These are phyloP conservation scores for Drosophila kikkawai DNA, from an alignment of 1,140 invertebrate species.

Conservation along the genomic window DNA sequence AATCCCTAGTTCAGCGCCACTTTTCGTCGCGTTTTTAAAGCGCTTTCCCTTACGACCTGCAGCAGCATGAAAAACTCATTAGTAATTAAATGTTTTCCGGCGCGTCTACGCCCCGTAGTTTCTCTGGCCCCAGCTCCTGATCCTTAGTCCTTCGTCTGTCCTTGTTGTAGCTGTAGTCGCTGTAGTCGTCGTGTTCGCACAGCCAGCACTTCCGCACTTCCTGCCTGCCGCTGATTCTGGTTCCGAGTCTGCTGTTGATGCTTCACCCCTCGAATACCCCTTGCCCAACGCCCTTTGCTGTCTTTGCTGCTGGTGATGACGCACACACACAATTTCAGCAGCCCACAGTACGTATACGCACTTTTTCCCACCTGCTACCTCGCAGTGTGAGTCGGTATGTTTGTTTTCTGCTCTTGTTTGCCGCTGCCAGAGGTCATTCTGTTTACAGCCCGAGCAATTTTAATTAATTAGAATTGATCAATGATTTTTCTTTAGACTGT, in stretches of 20 bases:
- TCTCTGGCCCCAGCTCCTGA: conserved; percentile 38
- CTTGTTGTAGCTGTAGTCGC: conserved; percentile 48
- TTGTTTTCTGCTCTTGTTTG: conserved; percentile 13
- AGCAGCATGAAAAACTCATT: conserved; percentile 77
- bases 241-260: conserved; percentile 45
- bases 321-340: conserved; percentile 20
- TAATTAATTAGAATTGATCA: conserved; percentile 31
- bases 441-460: conserved; percentile 6
- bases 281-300: neutral
- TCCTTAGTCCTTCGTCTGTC: conserved; percentile 19
- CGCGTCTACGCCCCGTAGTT: conserved; percentile 75
- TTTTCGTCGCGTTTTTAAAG: conserved; percentile 63
- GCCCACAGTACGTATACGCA: conserved; percentile 64
- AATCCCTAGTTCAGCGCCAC: conserved; percentile 51
- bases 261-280: neutral
- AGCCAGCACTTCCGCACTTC: conserved; percentile 74
- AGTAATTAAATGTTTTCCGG: conserved; percentile 82
- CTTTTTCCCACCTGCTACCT: conserved; percentile 55
- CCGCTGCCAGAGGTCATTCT: conserved; percentile 13
- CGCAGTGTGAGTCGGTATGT: neutral
- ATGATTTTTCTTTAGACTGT: conserved; percentile 9
- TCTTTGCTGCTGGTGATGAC: conserved; percentile 26
- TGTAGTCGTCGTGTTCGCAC: conserved; percentile 70
- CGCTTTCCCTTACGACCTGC: conserved; percentile 52
- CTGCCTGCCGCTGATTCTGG: conserved; percentile 41